These are phyloP conservation scores for Saxicola maurus DNA, from an alignment of 2,797 vertebrate genomes.

Conservation along the genomic window DNA sequence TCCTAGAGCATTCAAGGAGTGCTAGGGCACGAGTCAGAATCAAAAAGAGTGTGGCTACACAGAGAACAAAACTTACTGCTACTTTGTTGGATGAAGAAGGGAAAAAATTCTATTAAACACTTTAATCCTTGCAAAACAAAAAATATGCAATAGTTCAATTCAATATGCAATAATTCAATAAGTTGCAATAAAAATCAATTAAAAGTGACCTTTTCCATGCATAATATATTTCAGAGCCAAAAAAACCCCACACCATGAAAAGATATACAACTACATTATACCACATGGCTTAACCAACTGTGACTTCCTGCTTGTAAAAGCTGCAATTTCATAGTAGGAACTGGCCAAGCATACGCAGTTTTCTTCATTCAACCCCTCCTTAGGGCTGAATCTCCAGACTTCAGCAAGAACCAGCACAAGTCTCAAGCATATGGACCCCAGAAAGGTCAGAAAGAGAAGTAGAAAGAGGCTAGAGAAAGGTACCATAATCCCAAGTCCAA, in stretches of 20 bases:
- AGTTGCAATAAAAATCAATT: not conserved
- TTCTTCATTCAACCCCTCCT: not conserved
- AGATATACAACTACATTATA: not conserved
- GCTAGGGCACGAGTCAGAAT: not conserved
- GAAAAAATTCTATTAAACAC: not conserved
- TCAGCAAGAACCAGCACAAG: not conserved
- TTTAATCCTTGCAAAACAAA: not conserved
- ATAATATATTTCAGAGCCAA: not conserved
- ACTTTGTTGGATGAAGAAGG: not conserved
- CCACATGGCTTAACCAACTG: not conserved
- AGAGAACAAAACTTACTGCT: not conserved
- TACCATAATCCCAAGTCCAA: not conserved
- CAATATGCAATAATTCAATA: not conserved
- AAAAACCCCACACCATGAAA: not conserved
- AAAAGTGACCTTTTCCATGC: not conserved
- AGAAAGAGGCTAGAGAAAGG: not conserved
- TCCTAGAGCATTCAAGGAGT: not conserved
- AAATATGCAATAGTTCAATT: not conserved
- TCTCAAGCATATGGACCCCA: not conserved
- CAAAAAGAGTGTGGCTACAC: not conserved
- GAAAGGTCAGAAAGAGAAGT: not conserved
- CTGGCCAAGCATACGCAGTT: rapidly evolving
- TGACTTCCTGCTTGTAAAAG: not conserved
- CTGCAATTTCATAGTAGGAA: not conserved
- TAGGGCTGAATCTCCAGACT: not conserved